Conservation (phyloP, 1,140 invertebrate species). For the Scaptomyza montana region DNA sequence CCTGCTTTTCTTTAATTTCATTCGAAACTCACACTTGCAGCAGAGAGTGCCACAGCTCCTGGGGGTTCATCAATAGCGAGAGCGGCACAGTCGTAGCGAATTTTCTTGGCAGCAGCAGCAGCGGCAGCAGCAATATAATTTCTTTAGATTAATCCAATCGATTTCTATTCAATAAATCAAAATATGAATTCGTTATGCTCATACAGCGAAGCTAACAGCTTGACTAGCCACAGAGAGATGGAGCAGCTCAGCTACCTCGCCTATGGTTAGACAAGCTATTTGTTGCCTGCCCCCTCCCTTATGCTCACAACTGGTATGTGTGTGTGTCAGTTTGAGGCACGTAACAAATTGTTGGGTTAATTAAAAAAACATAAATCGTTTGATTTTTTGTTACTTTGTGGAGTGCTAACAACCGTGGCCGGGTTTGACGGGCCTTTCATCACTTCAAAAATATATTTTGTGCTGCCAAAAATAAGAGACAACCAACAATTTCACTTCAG, state of each 20-base stretch:
- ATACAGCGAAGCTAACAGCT: constrained; percentile 56
- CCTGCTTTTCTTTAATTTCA: constrained; percentile 71
- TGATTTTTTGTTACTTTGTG: constrained; percentile 58
- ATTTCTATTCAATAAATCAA: constrained; percentile 83
- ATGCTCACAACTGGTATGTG: background rate
- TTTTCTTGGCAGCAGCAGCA: constrained; percentile 31
- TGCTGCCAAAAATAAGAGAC: constrained; percentile 42
- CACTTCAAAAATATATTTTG: constrained; percentile 43
- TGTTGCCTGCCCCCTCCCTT: constrained; percentile 4
- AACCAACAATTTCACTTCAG: constrained; percentile 45
- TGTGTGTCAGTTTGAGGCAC: constrained; percentile 72
- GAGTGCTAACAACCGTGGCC: constrained; percentile 59
- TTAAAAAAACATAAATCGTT: constrained; percentile 84
- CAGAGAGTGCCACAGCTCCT: constrained; percentile 4
- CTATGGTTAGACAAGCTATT: constrained; percentile 14
- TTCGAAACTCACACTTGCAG: constrained; percentile 36
- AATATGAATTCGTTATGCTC: constrained; percentile 77
- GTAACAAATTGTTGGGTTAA: constrained; percentile 83
- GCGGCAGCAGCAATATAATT: constrained; percentile 74
- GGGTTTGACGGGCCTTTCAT: constrained; percentile 67
- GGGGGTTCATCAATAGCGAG: constrained; percentile 30
- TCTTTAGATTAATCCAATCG: constrained; percentile 83
- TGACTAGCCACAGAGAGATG: constrained; percentile 44
- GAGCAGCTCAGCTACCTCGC: constrained; percentile 28
- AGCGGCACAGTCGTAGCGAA: constrained; percentile 50